These are phyloP conservation scores for Morone saxatilis DNA, from an alignment of 2,113 vertebrate genomes.

Conservation along the genomic window DNA sequence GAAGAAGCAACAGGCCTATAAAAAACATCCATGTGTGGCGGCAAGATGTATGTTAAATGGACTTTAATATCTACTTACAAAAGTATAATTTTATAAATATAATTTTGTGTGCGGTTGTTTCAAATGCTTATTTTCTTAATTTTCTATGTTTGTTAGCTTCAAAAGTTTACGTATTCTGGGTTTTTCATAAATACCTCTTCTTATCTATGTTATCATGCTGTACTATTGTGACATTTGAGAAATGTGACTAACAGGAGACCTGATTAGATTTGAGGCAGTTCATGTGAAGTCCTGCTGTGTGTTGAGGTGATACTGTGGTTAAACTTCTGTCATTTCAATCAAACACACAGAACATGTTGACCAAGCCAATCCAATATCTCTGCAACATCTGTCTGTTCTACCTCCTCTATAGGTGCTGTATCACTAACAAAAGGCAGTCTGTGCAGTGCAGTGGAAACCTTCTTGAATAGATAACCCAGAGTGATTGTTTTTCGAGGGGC, in stretches of 20 bases:
- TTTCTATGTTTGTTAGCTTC: neutral
- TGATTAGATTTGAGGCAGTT: neutral
- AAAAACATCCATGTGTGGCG: no score
- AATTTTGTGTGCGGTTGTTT: neutral
- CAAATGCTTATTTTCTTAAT: neutral
- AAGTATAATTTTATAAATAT: no score
- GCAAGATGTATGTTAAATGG: no score
- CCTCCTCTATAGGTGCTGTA: neutral
- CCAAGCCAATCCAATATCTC: neutral
- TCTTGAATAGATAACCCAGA: neutral
- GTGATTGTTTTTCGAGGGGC: neutral
- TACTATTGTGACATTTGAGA: neutral
- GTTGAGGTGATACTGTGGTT: slow-evolving; percentile 14
- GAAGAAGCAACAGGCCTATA: no score
- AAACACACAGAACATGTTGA: neutral
- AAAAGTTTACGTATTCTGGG: neutral
- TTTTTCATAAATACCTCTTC: neutral
- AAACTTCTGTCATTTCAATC: neutral
- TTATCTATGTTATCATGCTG: neutral
- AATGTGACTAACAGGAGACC: neutral
- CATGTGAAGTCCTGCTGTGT: neutral
- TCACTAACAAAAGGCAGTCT: neutral
- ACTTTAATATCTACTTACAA: no score
- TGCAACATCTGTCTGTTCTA: slow-evolving; percentile 14
- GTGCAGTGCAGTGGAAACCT: neutral